These are phyloP conservation scores for Danio aesculapii DNA, from an alignment of 2,797 vertebrate species.

Conservation along the genomic window DNA sequence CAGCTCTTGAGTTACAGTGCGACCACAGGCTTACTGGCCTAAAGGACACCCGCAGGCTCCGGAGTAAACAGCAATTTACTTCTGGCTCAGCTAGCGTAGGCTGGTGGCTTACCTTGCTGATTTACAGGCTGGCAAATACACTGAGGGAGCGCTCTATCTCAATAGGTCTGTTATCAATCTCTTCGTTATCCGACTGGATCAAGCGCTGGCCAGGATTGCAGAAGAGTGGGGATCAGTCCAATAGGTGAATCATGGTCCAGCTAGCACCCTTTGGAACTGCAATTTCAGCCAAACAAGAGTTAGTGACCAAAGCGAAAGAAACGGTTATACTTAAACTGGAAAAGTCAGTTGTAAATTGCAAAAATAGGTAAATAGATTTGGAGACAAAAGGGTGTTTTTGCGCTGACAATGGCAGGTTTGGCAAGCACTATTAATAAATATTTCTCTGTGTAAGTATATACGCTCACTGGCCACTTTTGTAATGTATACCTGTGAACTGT, in stretches of 20 bases:
- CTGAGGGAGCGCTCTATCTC: slow-evolving; percentile 54
- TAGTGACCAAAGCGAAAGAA: slow-evolving; percentile 14
- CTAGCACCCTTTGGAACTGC: neutral
- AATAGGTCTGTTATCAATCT: slow-evolving; percentile 59
- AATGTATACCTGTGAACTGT: too few relatives aligned
- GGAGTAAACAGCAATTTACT: slow-evolving; percentile 57
- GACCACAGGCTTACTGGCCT: slow-evolving; percentile 33
- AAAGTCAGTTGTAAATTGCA: slow-evolving; percentile 16
- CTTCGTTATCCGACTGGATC: slow-evolving; percentile 61
- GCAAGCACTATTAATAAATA: neutral
- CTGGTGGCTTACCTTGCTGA: slow-evolving; percentile 53
- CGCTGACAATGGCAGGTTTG: neutral
- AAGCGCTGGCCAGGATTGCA: slow-evolving; percentile 37
- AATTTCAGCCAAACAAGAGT: slow-evolving; percentile 26
- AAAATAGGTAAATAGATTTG: slow-evolving; percentile 24
- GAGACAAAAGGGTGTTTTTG: neutral
- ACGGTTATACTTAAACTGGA: slow-evolving; percentile 5
- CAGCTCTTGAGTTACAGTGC: slow-evolving; percentile 46
- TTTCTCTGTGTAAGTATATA: neutral
- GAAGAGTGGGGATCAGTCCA: slow-evolving; percentile 49
- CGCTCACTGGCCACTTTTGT: too few relatives aligned
- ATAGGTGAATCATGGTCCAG: slow-evolving; percentile 37
- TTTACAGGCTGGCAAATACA: slow-evolving; percentile 56
- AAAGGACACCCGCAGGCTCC: slow-evolving; percentile 36
- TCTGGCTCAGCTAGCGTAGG: slow-evolving; percentile 28